Conservation (phyloP, 2,888 invertebrate genomes). For the Idaea dimidiata region DNA sequence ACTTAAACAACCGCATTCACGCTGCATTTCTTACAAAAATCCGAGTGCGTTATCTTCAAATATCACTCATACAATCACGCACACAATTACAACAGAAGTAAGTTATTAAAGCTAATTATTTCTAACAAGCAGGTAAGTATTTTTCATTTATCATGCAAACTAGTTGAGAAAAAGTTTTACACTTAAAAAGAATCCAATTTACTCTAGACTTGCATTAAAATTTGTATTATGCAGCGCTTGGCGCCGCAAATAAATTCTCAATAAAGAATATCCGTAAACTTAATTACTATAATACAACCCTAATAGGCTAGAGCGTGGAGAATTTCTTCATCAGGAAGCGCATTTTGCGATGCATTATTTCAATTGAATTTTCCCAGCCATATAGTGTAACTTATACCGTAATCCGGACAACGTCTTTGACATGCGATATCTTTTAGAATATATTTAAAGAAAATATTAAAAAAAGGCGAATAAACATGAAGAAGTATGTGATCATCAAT, state of each 20-base stretch:
- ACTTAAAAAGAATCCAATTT: neutral
- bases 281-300: conserved; percentile 17
- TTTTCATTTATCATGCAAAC: no score
- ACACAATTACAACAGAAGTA: neutral
- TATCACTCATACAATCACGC: neutral
- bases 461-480: neutral
- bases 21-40: neutral
- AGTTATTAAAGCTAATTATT: neutral
- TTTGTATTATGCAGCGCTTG: neutral
- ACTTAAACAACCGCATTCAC: neutral
- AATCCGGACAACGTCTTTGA: conserved; percentile 2
- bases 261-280: conserved; percentile 4
- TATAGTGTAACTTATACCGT: conserved; percentile 12
- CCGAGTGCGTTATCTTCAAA: neutral
- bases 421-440: neutral
- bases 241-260: neutral
- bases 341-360: conserved; percentile 11
- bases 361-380: conserved; percentile 9
- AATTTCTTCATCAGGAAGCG: conserved; percentile 21
- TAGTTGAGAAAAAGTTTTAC: neutral
- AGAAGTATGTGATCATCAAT: neutral
- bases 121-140: neutral
- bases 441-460: neutral
- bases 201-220: neutral
- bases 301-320: conserved; percentile 13